Evolutionary conservation across 2,113 vertebrate species (phyloP).

Genomic region (Saccopteryx bilineata): DNA sequence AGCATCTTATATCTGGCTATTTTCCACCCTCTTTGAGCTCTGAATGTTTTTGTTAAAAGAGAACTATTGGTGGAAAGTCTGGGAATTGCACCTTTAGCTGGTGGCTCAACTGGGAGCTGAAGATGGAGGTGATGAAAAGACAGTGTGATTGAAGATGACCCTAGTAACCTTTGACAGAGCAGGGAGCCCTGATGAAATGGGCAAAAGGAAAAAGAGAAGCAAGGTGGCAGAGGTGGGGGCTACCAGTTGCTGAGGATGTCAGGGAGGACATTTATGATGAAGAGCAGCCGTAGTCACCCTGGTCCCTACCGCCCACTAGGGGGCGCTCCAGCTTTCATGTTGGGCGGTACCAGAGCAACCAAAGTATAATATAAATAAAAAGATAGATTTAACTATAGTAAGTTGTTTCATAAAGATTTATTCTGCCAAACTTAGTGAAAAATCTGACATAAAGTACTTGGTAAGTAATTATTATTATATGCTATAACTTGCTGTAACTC

Average conservation of each 20-base stretch:
- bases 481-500: too few species aligned
- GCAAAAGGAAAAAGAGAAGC: background rate
- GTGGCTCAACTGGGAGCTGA: background rate
- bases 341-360: too few species aligned
- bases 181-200: background rate
- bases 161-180: background rate
- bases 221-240: background rate
- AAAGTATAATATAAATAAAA: too few species aligned
- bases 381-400: too few species aligned
- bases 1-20: background rate
- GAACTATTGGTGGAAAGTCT: background rate
- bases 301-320: too few species aligned
- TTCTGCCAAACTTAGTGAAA: too few species aligned
- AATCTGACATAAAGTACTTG: too few species aligned
- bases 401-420: too few species aligned
- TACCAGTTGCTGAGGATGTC: background rate
- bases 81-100: background rate
- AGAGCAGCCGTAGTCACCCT: too few species aligned
- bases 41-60: background rate
- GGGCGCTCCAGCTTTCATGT: too few species aligned
- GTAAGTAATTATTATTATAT: too few species aligned
- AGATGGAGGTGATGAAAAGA: background rate
- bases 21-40: background rate
- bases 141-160: background rate
- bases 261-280: accelerated